phyloP scores from a whole-genome alignment of 2,113 vertebrate species.

The Psittacus erithacus region DNA sequence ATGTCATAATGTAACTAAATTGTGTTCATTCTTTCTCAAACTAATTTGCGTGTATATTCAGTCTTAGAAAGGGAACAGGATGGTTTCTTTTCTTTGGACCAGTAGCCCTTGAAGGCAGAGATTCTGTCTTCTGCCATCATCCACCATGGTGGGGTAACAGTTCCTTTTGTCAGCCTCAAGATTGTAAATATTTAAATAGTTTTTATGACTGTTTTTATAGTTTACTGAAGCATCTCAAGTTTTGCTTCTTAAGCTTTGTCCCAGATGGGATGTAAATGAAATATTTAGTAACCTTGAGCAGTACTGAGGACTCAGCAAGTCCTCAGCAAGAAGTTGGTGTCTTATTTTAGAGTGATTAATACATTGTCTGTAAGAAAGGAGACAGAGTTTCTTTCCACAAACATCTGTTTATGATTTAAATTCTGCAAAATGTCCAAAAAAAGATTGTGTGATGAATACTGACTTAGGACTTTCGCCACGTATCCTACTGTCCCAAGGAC shows the following conservation, averaged over 20 bases:
- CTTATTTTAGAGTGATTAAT: constrained; percentile 68
- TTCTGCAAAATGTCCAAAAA: constrained; percentile 30
- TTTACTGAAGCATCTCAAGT: neutral
- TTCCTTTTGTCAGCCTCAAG: neutral
- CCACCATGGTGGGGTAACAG: no score
- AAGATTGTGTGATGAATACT: constrained; percentile 16
- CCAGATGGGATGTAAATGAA: constrained; percentile 27
- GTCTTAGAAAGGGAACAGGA: neutral
- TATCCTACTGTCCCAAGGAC: neutral
- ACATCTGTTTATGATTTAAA: constrained; percentile 72
- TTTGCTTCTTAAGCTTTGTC: constrained; percentile 42
- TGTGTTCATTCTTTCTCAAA: neutral
- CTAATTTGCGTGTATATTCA: neutral
- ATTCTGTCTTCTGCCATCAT: neutral
- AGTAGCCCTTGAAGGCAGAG: neutral
- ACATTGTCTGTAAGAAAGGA: constrained; percentile 23
- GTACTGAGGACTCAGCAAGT: constrained; percentile 14
- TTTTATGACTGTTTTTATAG: neutral
- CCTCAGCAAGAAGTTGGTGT: constrained; percentile 16
- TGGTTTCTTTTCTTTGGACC: neutral
- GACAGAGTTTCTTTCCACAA: constrained; percentile 23
- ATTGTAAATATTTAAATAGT: neutral
- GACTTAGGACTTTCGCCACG: constrained; percentile 12
- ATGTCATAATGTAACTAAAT: neutral
- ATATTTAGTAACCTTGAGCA: neutral